Conservation (phyloP, 2,888 invertebrate species). For the Thera britannica region DNA sequence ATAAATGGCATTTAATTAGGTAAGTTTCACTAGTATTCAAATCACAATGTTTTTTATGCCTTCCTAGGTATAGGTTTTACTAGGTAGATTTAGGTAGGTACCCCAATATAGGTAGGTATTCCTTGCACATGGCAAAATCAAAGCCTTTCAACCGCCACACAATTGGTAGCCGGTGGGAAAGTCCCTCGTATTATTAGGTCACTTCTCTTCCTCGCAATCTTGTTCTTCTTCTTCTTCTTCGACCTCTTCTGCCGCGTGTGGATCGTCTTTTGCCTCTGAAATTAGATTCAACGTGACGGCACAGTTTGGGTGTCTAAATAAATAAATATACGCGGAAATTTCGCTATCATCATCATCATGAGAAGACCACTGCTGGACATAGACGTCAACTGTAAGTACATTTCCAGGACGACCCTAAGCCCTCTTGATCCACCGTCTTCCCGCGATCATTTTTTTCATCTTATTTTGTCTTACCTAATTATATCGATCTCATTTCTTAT, state of each 20-base stretch:
- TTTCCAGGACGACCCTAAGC: too few species aligned
- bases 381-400: too few species aligned
- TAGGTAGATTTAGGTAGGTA: neutral
- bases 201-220: slow-evolving; percentile 58
- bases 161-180: neutral
- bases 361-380: too few species aligned
- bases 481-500: too few species aligned
- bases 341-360: too few species aligned
- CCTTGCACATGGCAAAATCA: neutral
- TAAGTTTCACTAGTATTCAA: neutral
- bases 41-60: neutral
- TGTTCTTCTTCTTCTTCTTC: slow-evolving; percentile 58
- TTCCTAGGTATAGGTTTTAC: neutral
- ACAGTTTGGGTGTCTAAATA: neutral
- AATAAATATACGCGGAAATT: too few species aligned
- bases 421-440: too few species aligned
- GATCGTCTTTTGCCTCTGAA: slow-evolving; percentile 57
- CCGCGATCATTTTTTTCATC: too few species aligned
- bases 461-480: too few species aligned
- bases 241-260: slow-evolving; percentile 53
- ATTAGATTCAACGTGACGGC: slow-evolving; percentile 26
- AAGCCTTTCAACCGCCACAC: neutral
- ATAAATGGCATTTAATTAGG: too few species aligned
- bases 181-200: slow-evolving; percentile 12
- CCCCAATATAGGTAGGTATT: neutral